Conservation (phyloP, 1,140 invertebrate species). For the Uloborus diversus region DNA sequence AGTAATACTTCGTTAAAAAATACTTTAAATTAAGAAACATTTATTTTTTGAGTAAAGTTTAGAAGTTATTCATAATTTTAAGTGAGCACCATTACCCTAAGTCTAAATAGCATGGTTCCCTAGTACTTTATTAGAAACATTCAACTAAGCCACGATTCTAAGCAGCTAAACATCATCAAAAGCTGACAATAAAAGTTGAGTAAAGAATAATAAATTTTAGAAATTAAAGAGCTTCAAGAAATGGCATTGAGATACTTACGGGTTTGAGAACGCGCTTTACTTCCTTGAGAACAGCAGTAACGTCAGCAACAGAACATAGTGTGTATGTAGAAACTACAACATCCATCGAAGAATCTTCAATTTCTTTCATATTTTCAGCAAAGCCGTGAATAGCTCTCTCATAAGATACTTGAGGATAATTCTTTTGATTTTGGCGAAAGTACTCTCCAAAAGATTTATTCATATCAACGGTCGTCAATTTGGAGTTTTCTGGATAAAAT, state of each 20-base stretch:
- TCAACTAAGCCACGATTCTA: not conserved
- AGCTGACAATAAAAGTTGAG: not conserved
- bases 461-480: conserved; percentile 38
- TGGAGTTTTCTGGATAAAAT: conserved; percentile 44
- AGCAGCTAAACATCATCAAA: not conserved
- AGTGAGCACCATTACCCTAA: no score
- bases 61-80: no score
- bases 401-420: conserved; percentile 20
- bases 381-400: not conserved
- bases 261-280: conserved; percentile 63
- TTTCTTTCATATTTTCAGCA: conserved; percentile 63
- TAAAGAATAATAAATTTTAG: not conserved
- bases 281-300: conserved; percentile 60
- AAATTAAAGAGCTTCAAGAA: not conserved
- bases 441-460: conserved; percentile 32
- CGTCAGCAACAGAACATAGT: conserved; percentile 62
- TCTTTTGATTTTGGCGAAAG: conserved; percentile 26
- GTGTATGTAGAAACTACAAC: conserved; percentile 63
- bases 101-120: no score
- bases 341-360: conserved; percentile 62
- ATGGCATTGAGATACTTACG: conserved; percentile 45
- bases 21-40: no score
- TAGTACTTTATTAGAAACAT: no score
- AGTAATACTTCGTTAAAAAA: no score
- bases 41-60: no score